Conservation (phyloP, 2,113 vertebrate genomes). For the Fregata magnificens region DNA sequence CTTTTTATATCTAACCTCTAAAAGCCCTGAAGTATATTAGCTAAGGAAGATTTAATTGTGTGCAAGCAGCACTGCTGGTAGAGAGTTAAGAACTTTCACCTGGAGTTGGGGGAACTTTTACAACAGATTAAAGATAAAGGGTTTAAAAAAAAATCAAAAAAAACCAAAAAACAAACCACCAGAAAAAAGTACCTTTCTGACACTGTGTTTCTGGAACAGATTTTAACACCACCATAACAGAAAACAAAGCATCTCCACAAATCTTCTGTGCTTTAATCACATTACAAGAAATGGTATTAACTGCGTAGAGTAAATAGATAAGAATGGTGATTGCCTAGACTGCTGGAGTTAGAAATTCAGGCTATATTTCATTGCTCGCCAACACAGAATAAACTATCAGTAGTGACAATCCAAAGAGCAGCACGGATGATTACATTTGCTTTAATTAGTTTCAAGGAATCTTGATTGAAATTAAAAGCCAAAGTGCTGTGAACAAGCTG, state of each 20-base stretch:
- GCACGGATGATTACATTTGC: neutral
- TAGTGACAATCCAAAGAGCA: neutral
- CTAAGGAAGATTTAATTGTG: neutral
- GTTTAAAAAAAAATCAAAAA: neutral
- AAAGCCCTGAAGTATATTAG: neutral
- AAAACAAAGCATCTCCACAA: neutral
- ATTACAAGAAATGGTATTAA: neutral
- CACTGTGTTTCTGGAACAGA: neutral
- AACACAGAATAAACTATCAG: neutral
- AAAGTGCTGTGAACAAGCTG: neutral
- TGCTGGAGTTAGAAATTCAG: neutral
- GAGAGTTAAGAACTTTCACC: neutral
- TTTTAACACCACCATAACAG: neutral
- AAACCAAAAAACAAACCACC: neutral
- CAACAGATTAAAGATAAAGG: neutral
- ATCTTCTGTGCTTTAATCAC: neutral
- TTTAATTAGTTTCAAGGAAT: conserved; percentile 32
- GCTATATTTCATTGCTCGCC: neutral
- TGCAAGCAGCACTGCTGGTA: neutral
- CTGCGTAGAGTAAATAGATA: neutral
- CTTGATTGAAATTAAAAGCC: conserved; percentile 2
- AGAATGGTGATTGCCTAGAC: neutral
- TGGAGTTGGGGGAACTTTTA: neutral
- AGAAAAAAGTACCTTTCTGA: neutral
- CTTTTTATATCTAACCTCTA: conserved; percentile 18